Evolutionary conservation across 2,797 vertebrate species (phyloP).

Genomic region (Pteronotus mesoamericanus): DNA sequence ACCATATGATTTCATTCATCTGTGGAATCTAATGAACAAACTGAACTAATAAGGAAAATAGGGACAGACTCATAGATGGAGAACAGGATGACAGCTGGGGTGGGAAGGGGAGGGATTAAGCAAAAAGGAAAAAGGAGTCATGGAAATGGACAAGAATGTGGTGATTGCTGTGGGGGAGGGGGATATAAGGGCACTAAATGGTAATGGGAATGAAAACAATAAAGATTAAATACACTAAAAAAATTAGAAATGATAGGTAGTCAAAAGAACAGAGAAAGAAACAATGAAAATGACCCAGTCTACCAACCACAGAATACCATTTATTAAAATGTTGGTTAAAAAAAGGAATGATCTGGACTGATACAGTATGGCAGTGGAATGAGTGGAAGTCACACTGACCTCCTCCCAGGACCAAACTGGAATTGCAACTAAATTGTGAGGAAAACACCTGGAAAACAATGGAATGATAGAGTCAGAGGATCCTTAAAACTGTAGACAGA

Average conservation of each 20-base stretch:
- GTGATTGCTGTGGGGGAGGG: not conserved
- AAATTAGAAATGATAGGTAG: not conserved
- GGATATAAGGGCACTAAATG: not conserved
- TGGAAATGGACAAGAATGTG: not conserved
- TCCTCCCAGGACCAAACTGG: too few relatives aligned
- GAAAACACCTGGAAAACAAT: too few relatives aligned
- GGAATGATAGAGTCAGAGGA: too few relatives aligned
- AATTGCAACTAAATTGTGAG: too few relatives aligned
- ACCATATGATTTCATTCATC: not conserved
- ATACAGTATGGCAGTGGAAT: too few relatives aligned
- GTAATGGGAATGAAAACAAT: not conserved
- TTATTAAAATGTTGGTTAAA: constrained; percentile 19
- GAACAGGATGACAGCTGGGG: not conserved
- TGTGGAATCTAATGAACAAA: not conserved
- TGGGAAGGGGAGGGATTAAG: not conserved
- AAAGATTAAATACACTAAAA: not conserved
- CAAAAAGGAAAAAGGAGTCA: not conserved
- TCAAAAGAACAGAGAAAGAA: not conserved
- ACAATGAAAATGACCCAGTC: not conserved
- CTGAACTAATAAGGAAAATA: not conserved
- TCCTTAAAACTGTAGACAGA: too few relatives aligned
- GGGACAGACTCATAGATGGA: not conserved
- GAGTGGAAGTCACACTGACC: too few relatives aligned
- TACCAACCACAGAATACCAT: not conserved
- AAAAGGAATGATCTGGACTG: not conserved